These are phyloP conservation scores for Corythaixoides concolor DNA, from an alignment of 2,113 vertebrate species.

Conservation along the genomic window DNA sequence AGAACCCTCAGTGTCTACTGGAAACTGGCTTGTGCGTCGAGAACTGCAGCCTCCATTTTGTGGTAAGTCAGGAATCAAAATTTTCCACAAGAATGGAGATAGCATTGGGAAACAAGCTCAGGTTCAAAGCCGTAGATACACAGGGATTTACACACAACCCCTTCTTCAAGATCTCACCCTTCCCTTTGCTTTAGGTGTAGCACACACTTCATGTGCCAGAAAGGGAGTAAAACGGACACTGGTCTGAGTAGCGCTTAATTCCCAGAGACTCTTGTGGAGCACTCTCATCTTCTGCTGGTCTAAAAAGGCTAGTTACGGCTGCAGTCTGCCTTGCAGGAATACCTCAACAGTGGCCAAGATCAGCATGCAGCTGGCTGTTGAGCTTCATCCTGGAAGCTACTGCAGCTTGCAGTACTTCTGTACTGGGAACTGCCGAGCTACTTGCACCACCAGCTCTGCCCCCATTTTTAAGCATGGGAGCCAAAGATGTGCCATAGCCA, in stretches of 20 bases:
- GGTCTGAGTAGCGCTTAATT: background rate
- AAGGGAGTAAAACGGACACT: background rate
- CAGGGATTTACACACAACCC: background rate
- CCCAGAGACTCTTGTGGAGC: background rate
- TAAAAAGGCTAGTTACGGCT: background rate
- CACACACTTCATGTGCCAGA: background rate
- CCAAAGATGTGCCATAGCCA: background rate
- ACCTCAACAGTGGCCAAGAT: background rate
- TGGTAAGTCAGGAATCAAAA: background rate
- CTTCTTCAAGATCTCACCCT: background rate
- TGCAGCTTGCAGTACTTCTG: background rate
- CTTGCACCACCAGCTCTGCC: background rate
- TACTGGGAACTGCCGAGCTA: background rate
- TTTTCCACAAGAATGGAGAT: background rate
- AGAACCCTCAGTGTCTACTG: constrained; percentile 31
- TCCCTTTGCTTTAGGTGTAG: background rate
- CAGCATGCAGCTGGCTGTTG: background rate
- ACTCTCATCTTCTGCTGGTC: background rate
- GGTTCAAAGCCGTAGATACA: background rate
- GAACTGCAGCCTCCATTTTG: background rate
- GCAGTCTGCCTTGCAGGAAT: background rate
- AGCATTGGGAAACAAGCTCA: background rate
- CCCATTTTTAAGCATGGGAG: background rate
- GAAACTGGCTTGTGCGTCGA: background rate
- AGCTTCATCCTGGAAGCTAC: background rate